A percentile compares a stretch with the other conserved stretches of the same genome.
These are phyloP conservation scores for Stegophylla sp. DNA, from an alignment of 2,888 invertebrate genomes.

Conservation along the genomic window DNA sequence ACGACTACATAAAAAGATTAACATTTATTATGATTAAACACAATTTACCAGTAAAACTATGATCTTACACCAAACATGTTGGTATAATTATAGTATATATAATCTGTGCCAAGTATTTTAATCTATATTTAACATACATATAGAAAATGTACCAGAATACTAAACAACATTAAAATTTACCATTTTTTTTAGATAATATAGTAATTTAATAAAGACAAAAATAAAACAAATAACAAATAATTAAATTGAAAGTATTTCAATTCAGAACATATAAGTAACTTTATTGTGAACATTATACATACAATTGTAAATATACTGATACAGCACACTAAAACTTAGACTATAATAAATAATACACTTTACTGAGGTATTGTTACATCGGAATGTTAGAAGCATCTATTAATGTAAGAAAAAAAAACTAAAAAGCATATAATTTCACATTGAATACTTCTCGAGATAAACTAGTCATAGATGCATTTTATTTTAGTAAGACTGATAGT, in stretches of 20 bases:
- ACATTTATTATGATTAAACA: background rate
- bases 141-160: background rate
- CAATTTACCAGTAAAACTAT: background rate
- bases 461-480: slow-evolving; percentile 27
- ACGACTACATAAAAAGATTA: background rate
- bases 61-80: background rate
- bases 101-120: slow-evolving; percentile 31
- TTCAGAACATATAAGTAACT: slow-evolving; percentile 49
- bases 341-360: slow-evolving; percentile 41
- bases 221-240: background rate
- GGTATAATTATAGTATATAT: slow-evolving; percentile 19
- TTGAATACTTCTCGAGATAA: slow-evolving; percentile 2
- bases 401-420: slow-evolving; percentile 32
- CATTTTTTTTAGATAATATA: background rate
- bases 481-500: slow-evolving; percentile 26
- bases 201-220: background rate
- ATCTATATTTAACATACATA: slow-evolving; percentile 23
- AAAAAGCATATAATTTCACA: slow-evolving; percentile 34
- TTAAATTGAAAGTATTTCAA: slow-evolving; percentile 7
- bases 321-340: slow-evolving; percentile 10
- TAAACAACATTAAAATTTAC: background rate
- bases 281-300: slow-evolving; percentile 46
- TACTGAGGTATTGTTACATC: slow-evolving; percentile 41
- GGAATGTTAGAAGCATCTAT: slow-evolving; percentile 54
- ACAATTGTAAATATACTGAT: slow-evolving; percentile 16